These are phyloP conservation scores for Heteropelma amictum DNA, from an alignment of 2,888 invertebrate genomes.

Conservation along the genomic window DNA sequence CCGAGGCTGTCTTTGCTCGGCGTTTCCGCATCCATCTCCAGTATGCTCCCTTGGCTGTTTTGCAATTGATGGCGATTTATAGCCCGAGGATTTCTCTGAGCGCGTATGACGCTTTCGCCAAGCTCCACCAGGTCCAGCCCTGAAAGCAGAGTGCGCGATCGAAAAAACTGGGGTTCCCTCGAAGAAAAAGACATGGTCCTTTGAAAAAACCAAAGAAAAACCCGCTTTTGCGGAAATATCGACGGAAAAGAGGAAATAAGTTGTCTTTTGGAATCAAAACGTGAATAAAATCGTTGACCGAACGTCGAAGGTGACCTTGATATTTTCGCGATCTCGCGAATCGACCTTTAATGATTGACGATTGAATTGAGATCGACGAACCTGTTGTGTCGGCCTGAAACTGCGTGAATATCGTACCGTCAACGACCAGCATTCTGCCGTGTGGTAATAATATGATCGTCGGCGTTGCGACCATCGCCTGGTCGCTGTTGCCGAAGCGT, in stretches of 20 bases:
- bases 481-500: constrained; percentile 69
- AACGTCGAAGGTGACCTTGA: no score
- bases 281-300: no score
- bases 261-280: no score
- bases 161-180: no score
- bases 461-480: constrained; percentile 78
- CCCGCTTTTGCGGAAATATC: no score
- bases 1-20: constrained; percentile 79
- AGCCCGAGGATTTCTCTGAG: constrained; percentile 74
- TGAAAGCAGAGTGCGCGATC: no score
- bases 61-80: constrained; percentile 76
- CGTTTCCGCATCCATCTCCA: constrained; percentile 79
- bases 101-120: constrained; percentile 79
- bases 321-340: neutral
- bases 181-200: no score
- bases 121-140: constrained; percentile 80
- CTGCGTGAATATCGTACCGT: constrained; percentile 79
- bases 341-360: constrained; percentile 51
- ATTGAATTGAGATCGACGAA: constrained; percentile 63
- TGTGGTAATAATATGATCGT: constrained; percentile 81
- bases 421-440: constrained; percentile 81
- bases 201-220: no score
- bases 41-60: constrained; percentile 73
- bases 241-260: no score
- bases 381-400: constrained; percentile 76